phyloP scores from a whole-genome alignment of 2,113 vertebrate genomes.

The Smithornis capensis region DNA sequence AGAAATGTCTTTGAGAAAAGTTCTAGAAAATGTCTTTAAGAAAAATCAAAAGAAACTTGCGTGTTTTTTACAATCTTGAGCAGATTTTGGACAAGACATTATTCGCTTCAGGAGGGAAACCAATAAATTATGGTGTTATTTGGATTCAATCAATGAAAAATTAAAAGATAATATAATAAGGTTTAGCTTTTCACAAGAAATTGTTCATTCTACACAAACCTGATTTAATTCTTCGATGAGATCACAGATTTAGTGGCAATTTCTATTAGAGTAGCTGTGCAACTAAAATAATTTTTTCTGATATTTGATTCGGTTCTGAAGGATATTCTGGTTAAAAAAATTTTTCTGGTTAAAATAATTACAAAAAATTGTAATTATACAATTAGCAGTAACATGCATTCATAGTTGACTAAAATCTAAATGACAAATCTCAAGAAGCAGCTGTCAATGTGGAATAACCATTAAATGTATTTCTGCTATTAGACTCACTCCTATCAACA shows the following conservation, averaged over 20 bases:
- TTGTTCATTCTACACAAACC: not conserved
- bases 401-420: not conserved
- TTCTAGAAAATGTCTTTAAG: not conserved
- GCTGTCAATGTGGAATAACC: not conserved
- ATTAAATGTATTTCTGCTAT: conserved; percentile 15
- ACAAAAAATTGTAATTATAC: not conserved
- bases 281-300: not conserved
- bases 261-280: not conserved
- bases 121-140: not conserved
- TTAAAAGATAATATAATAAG: not conserved
- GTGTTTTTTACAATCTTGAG: not conserved
- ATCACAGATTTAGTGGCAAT: not conserved
- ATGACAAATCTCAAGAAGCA: conserved; percentile 24
- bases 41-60: not conserved
- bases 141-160: not conserved
- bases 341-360: too few relatives aligned
- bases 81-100: not conserved
- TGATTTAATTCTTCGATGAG: not conserved
- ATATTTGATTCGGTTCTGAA: not conserved
- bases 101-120: not conserved
- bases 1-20: not conserved
- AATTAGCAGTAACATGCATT: not conserved
- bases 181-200: not conserved
- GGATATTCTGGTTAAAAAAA: not conserved
- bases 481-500: not conserved